These are phyloP conservation scores for Rhadina sibilatrix DNA, from an alignment of 2,113 vertebrate genomes.

Conservation along the genomic window DNA sequence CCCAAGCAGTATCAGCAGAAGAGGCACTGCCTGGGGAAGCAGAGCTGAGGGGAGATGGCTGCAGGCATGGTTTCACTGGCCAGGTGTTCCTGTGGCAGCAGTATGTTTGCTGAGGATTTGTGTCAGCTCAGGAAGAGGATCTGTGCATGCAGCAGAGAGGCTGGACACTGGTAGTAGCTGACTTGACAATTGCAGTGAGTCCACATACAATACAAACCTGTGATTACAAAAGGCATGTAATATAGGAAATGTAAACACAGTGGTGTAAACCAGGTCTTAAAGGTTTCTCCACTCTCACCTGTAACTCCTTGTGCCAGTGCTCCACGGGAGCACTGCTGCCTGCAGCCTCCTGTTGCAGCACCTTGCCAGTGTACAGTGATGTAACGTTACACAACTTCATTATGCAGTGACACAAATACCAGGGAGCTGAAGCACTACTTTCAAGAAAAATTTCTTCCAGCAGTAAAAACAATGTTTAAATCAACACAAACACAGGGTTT, in stretches of 20 bases:
- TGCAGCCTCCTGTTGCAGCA: neutral
- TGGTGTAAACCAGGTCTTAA: neutral
- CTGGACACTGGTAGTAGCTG: neutral
- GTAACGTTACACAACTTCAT: neutral
- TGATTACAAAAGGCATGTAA: neutral
- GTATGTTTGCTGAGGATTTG: neutral
- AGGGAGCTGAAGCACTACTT: neutral
- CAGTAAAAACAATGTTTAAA: neutral
- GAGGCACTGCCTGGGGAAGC: neutral
- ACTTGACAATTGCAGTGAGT: neutral
- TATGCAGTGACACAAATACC: slow-evolving; percentile 1
- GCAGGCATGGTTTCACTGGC: neutral
- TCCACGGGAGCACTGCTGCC: neutral
- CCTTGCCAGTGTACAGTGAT: neutral
- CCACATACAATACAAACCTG: neutral
- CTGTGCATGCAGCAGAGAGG: neutral
- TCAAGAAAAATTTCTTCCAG: neutral
- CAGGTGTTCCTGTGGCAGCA: neutral
- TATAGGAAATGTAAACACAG: neutral
- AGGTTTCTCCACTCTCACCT: neutral
- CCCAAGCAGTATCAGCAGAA: neutral
- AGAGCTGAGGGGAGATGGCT: neutral
- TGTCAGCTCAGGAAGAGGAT: neutral
- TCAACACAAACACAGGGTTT: neutral
- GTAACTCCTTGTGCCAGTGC: neutral